These are phyloP conservation scores for Rhea americana DNA, from an alignment of 2,113 vertebrate genomes.

Conservation along the genomic window DNA sequence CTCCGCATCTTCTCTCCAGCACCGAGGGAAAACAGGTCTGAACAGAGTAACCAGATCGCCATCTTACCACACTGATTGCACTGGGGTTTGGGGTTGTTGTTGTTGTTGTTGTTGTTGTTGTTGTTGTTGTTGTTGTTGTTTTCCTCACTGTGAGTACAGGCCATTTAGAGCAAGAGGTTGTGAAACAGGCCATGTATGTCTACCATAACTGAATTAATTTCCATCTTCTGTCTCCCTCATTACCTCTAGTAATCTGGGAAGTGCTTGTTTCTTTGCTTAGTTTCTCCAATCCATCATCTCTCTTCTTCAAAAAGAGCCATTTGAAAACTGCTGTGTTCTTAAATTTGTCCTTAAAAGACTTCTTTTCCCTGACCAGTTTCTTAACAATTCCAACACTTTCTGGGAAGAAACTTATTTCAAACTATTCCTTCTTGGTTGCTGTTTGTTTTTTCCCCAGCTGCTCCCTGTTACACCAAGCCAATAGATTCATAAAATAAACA, in stretches of 20 bases:
- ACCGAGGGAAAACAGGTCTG: background rate
- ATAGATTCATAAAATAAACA: conserved; percentile 3
- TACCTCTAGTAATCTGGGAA: background rate
- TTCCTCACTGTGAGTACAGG: background rate
- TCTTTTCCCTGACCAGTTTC: background rate
- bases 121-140: too few relatives aligned
- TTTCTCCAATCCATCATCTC: background rate
- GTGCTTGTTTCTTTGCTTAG: background rate
- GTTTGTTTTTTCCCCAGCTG: background rate
- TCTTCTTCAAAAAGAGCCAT: background rate
- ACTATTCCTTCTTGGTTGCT: background rate
- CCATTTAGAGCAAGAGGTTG: background rate
- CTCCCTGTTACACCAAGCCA: background rate
- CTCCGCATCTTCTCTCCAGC: background rate
- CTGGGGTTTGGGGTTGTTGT: background rate
- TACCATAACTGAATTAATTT: background rate
- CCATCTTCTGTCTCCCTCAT: background rate
- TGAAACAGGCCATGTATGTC: background rate
- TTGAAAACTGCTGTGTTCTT: background rate
- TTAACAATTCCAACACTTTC: background rate
- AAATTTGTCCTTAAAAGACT: background rate
- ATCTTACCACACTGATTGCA: background rate
- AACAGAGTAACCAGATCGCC: background rate
- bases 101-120: too few relatives aligned
- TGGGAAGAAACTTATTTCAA: background rate